Percentiles rank a stretch among this genome's conserved stretches.
These are phyloP conservation scores for Anabas testudineus DNA, from an alignment of 2,797 vertebrate species.

Conservation along the genomic window DNA sequence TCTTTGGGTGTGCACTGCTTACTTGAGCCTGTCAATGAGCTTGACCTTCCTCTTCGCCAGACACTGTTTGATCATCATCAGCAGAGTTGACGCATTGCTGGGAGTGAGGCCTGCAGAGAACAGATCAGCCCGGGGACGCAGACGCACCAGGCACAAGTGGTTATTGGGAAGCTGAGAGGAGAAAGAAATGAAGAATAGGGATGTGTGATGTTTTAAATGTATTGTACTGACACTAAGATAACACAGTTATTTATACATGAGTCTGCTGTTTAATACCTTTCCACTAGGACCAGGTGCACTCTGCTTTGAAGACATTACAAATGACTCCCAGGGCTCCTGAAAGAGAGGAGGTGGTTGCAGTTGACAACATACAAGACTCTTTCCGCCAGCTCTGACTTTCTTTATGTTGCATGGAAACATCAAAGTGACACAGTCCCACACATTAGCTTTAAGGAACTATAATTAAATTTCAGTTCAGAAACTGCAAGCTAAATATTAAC, in stretches of 20 bases:
- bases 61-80: slow-evolving; percentile 94
- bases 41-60: slow-evolving; percentile 86
- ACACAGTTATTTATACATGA: neutral
- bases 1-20: slow-evolving; percentile 66
- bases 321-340: slow-evolving; percentile 91
- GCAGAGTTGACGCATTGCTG: slow-evolving; percentile 84
- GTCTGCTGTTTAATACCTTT: slow-evolving; percentile 77
- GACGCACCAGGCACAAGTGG: slow-evolving; percentile 89
- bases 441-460: neutral
- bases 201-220: slow-evolving; percentile 7
- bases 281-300: slow-evolving; percentile 49
- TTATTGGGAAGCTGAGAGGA: slow-evolving; percentile 77
- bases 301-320: slow-evolving; percentile 78
- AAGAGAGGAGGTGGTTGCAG: neutral
- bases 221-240: neutral
- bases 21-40: slow-evolving; percentile 89
- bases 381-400: neutral
- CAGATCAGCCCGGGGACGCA: slow-evolving; percentile 88
- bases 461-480: neutral
- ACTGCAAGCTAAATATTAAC: neutral
- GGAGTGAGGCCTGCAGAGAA: slow-evolving; percentile 88
- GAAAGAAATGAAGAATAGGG: neutral
- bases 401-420: slow-evolving; percentile 2
- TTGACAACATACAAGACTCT: neutral
- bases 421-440: neutral